Base-by-base conservation (phyloP, 1,140 invertebrate genomes). In the Calycopis cecrops region DNA sequence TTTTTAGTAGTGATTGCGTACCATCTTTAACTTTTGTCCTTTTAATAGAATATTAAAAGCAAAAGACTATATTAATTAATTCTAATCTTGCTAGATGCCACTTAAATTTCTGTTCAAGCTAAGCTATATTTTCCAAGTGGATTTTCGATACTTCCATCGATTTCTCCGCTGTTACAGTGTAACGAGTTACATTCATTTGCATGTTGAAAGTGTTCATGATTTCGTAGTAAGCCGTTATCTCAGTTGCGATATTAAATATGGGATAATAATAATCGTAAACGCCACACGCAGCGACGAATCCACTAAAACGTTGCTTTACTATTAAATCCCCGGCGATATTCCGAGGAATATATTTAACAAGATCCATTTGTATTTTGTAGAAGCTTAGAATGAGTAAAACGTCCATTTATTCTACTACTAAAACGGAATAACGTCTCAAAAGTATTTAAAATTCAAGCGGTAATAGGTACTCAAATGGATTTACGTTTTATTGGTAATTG, bases 251-350 rank as follows among this genome's bases (percentile, higher is more conserved):
- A 2, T 28, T 6, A 40, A 40, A 40, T 40, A 40, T 40, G 38
- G 38, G 38, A 40, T 40, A 40, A 40, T 40, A 40, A 40, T 40
- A n/a, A 14, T 40, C 14, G 14, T 40, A 28, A 28, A 6, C 21
- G 21, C 21, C 21, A 6, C 21, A 28, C 12, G 14, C n/a, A 14
- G 10, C 38, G 14, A 14, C 12, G 11, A 40, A 40, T 14, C 38
- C 38, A 40, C 38, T 40, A 40, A 12, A 40, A 40, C 4, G 11
- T 40, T 40, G 7, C 11, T 40, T 40, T 40, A 40, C 14, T 12
- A 14, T 11, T 14, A 8, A 40, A 40, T 40, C 38, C 38, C 14
- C n/a, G 12, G 38, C n/a, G 38, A n/a, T 12, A 12, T 40, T 40
- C 21, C 21, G 21, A 3, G n/a, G 8, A 40, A 1, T 40, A n/a